Base-by-base conservation (phyloP, 2,113 vertebrate species). In the Entomyzon cyanotis region DNA sequence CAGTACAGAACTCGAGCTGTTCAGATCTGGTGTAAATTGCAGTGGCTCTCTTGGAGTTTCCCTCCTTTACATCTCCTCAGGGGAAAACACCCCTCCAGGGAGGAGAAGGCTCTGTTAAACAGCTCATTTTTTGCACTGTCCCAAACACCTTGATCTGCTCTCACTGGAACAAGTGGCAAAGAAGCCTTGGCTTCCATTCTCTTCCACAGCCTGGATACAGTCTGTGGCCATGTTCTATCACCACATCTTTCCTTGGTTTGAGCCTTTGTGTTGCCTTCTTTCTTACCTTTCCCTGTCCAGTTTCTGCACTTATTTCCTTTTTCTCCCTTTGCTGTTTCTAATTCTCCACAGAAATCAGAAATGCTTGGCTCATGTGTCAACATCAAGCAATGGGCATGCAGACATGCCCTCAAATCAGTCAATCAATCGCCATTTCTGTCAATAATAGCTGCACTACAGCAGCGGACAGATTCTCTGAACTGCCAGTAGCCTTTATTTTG, bases 211-310 rank as follows among this genome's bases (percentile, higher is more conserved):
- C 31, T 63, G 52, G 31, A 41, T 12, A 44, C 35, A 59, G 11
- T 62, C 44, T 3, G 0, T 7, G 22, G 27, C 46, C 16, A 5
- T 0, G 0, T 55, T 75, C 47, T 83, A 10, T 11, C 15, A 13
- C 49, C 33, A 15, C 0, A 0, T 39, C 63, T 73, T 89, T 71
- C 62, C 33, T 19, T 79, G 8, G 16, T 14, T 16, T 52, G 15
- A 69, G 25, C n/a, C 28, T 71, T 81, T 11, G 0, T 4, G 1
- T 89, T 71, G 12, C 46, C 16, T 69, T 47, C n/a, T 67, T 83
- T 85, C 50, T 65, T 90, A 41, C 27, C 39, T 76, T 83, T 62
- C 31, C 9, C 17, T 68, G 22, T 69, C 25, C 10, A 7, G 24
- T 25, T 67, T 53, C 27, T 74, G 25, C 30, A 30, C 8, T 86